Conservation (phyloP, 2,797 vertebrate genomes). For the Caiman crocodilus region DNA sequence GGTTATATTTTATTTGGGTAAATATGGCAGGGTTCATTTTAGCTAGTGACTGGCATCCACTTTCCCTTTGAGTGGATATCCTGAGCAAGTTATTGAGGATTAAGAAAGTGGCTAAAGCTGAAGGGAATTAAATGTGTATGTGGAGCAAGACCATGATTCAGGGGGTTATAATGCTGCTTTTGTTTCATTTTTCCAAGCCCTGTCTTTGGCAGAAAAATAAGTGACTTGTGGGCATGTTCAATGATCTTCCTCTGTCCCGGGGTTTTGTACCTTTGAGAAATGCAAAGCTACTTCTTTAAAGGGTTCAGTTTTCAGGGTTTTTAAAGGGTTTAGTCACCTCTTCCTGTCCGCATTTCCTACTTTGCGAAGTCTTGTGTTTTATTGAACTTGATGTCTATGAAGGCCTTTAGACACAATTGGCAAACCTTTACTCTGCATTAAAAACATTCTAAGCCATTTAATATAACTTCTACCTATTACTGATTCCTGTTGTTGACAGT, state of each 20-base stretch:
- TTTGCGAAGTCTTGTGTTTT: neutral
- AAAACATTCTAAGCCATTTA: neutral
- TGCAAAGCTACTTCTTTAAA: neutral
- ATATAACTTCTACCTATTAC: neutral
- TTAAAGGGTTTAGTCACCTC: neutral
- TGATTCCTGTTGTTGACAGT: neutral
- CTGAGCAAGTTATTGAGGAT: neutral
- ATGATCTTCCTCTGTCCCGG: neutral
- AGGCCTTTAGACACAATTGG: rapidly evolving
- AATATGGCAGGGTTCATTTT: neutral
- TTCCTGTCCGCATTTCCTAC: neutral
- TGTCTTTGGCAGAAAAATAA: neutral
- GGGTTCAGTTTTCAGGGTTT: neutral
- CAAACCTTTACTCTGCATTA: neutral
- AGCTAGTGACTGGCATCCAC: neutral
- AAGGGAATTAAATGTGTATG: neutral
- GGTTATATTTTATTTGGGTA: no score
- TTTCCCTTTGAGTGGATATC: neutral
- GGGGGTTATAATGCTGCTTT: no score
- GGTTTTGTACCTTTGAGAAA: neutral
- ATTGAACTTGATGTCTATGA: neutral
- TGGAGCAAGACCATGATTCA: neutral
- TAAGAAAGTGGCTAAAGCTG: neutral
- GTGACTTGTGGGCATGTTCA: neutral
- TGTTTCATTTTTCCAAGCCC: neutral